Base-by-base conservation (phyloP, 2,113 vertebrate species). In the Triplophysa rosa region DNA sequence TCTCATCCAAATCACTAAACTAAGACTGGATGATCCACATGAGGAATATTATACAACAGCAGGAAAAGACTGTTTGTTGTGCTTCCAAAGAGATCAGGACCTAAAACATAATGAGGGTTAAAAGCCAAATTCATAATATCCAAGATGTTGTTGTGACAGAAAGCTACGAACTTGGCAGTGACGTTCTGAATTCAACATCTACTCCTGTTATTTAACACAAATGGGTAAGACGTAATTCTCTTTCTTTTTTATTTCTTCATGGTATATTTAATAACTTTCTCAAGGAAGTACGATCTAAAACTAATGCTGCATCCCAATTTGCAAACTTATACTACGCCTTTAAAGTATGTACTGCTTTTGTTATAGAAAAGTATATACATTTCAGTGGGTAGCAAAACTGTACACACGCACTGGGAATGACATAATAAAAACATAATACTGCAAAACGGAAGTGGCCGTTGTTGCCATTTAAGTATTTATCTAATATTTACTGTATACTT, bases 121-220 rank as follows among this genome's bases (percentile, higher is more conserved):
- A 63, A 74, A 63, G 58, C 12, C 58, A 47, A 29, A 74, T 74
- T 74, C 59, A 74, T 23, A 72, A 23, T n/a, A 59, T 59, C 58
- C 52, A 33, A 72, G 54, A 72, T 72, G 54, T 72, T 72, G 71
- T 74, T 63, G 42, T 74, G 58, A 74, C 71, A 63, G 71, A 17
- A 23, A 40, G 56, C 71, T 58, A 58, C 6, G 54, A 58, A 58
- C 54, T 62, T 56, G 2, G 33, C n/a, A 59, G 33, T 8, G 54
- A 33, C 0, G 6, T 33, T 13, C 52, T 70, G 49, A 56, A 70
- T 70, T 37, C 56, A 56, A 70, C 47, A 52, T 16, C 54, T 72
- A 14, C n/a, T 59, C 12, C 33, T 40, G 54, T 72, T 72, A 59
- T 72, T 59, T 58, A 72, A 72, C 52, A 40, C 23, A 21, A 24